Conservation (phyloP, 2,113 vertebrate genomes). For the Vanacampus margaritifer region DNA sequence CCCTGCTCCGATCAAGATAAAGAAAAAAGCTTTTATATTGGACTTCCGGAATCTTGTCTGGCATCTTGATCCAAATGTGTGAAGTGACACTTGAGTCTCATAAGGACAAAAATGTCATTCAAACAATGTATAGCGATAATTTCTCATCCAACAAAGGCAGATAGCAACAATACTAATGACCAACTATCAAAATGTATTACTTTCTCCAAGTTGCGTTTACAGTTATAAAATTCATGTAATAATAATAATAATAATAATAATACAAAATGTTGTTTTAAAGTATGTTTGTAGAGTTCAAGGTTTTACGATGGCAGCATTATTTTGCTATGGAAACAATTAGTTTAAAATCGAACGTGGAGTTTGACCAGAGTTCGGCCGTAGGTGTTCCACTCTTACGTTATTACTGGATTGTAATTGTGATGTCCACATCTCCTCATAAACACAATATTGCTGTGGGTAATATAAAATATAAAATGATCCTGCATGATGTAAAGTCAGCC, state of each 20-base stretch:
- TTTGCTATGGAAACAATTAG: no score
- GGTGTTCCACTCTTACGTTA: not conserved
- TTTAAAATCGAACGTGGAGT: no score
- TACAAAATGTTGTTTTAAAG: no score
- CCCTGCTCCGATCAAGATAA: not conserved
- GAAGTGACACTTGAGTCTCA: not conserved
- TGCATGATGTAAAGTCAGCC: conserved; percentile 16
- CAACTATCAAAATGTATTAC: no score
- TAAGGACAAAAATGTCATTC: not conserved
- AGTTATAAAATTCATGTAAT: no score
- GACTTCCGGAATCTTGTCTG: not conserved
- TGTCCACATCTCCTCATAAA: not conserved
- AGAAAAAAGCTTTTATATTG: not conserved
- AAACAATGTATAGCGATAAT: not conserved
- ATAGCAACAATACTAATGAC: no score
- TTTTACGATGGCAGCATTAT: no score
- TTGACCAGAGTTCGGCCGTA: not conserved
- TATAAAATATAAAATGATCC: conserved; percentile 13
- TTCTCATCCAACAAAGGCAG: not conserved
- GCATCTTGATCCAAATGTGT: not conserved
- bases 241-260: no score
- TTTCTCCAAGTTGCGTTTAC: no score
- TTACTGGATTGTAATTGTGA: not conserved
- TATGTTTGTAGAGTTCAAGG: no score
- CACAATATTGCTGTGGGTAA: conserved; percentile 9